These are phyloP conservation scores for Hydrolagus affinis DNA, from an alignment of 2,113 vertebrate species.

Conservation along the genomic window DNA sequence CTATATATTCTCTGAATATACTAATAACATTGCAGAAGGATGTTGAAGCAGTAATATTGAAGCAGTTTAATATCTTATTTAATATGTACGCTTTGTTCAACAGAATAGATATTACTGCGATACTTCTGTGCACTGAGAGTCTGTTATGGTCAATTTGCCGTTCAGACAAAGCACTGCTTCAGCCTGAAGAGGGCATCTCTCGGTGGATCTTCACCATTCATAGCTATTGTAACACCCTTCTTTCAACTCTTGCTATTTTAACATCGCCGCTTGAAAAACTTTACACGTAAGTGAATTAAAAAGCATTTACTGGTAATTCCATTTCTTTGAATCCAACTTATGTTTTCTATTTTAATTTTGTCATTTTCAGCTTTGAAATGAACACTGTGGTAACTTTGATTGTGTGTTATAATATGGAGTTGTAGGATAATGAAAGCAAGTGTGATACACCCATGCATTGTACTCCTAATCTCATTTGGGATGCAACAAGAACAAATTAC, in stretches of 20 bases:
- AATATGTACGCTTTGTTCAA: constrained; percentile 18
- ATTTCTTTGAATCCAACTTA: neutral
- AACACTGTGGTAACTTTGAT: no score
- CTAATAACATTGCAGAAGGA: no score
- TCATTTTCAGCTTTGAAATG: no score
- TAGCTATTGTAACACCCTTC: constrained; percentile 72
- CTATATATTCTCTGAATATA: no score
- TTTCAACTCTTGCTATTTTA: constrained; percentile 64
- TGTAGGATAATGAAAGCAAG: no score
- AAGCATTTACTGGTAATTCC: neutral
- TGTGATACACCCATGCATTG: no score
- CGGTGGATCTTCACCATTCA: constrained; percentile 70
- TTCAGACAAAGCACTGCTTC: constrained; percentile 60
- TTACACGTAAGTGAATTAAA: constrained; percentile 60
- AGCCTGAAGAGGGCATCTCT: constrained; percentile 46
- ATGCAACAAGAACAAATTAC: no score
- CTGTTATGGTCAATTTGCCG: constrained; percentile 78
- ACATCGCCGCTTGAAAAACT: constrained; percentile 71
- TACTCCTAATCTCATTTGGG: no score
- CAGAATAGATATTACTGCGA: constrained; percentile 75
- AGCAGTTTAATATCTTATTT: neutral
- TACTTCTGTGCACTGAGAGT: constrained; percentile 75
- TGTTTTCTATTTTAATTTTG: no score
- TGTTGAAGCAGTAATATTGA: neutral
- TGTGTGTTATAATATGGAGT: no score